Evolutionary conservation across 2,797 vertebrate species (phyloP).

Genomic region (Parotocinclus haroldoi): DNA sequence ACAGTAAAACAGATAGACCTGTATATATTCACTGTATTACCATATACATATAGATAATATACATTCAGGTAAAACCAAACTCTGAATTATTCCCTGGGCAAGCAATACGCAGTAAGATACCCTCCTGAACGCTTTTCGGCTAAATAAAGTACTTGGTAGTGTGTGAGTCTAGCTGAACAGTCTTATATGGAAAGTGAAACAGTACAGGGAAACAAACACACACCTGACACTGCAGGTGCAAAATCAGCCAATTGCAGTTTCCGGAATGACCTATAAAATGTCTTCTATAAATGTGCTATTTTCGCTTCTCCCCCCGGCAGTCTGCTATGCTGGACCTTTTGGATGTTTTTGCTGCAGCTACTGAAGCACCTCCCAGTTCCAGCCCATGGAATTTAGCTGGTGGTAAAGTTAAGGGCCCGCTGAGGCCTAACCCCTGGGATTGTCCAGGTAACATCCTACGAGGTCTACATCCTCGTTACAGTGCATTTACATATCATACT

Average conservation of each 20-base stretch:
- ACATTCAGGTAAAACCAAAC: too few species aligned
- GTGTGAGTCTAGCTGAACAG: too few species aligned
- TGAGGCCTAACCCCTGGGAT: conserved; percentile 69
- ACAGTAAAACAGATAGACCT: too few species aligned
- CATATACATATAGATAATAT: too few species aligned
- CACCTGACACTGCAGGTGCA: too few species aligned
- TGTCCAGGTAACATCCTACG: conserved; percentile 65
- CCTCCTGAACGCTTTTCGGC: too few species aligned
- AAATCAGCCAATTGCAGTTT: neutral
- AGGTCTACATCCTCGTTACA: neutral
- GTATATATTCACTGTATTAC: too few species aligned
- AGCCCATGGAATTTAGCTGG: conserved; percentile 72
- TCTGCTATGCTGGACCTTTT: conserved; percentile 89
- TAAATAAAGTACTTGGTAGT: too few species aligned
- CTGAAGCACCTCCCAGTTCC: conserved; percentile 67
- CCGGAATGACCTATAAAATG: conserved; percentile 31
- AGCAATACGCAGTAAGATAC: too few species aligned
- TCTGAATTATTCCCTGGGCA: too few species aligned
- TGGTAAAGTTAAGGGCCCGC: conserved; percentile 37
- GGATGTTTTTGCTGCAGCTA: conserved; percentile 82
- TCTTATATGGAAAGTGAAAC: too few species aligned
- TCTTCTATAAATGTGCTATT: conserved; percentile 23
- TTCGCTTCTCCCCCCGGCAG: conserved; percentile 61
- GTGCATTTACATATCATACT: neutral
- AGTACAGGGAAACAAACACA: too few species aligned